Percentiles rank a stretch among this genome's conserved stretches.
Evolutionary conservation across 2,888 invertebrate species (phyloP).

Genomic region (Allygus modestus): DNA sequence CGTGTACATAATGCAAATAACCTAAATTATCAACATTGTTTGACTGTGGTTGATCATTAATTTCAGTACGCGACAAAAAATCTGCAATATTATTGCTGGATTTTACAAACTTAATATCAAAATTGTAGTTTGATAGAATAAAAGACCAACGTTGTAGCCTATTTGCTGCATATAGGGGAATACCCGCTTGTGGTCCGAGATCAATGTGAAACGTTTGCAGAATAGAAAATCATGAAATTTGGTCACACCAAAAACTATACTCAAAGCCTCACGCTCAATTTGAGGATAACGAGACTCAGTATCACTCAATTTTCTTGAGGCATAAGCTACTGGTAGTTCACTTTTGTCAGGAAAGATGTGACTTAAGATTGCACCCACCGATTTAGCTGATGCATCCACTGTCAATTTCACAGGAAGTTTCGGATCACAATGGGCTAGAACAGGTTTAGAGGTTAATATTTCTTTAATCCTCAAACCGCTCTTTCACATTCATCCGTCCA

Average conservation of each 20-base stretch:
- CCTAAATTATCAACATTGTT: background rate
- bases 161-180: background rate
- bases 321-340: background rate
- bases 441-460: background rate
- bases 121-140: background rate
- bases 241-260: background rate
- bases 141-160: background rate
- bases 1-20: background rate
- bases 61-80: background rate
- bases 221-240: background rate
- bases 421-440: background rate
- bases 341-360: background rate
- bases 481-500: background rate
- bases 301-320: background rate
- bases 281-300: background rate
- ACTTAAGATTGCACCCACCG: background rate
- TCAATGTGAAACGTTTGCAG: background rate
- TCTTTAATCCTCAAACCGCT: background rate
- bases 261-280: background rate
- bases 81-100: background rate
- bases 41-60: background rate
- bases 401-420: background rate
- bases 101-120: background rate
- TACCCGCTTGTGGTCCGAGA: background rate
- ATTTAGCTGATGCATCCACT: background rate